Conservation (phyloP, 2,113 vertebrate species). For the Rhinolophus ferrumequinum region DNA sequence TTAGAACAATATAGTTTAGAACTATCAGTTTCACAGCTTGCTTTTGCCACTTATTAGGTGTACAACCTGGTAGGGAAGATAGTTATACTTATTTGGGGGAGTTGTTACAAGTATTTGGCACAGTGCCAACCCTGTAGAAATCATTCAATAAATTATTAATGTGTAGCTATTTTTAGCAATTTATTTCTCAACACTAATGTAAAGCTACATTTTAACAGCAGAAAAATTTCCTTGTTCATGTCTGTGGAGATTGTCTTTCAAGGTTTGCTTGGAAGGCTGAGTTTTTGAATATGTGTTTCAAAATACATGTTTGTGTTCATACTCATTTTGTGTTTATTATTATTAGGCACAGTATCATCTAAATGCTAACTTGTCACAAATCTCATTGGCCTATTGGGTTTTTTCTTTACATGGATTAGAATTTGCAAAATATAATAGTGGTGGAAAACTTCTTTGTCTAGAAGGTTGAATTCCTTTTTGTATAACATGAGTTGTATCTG, state of each 20-base stretch:
- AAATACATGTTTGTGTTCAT: constrained; percentile 15
- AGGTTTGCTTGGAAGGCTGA: constrained; percentile 12
- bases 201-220: constrained; percentile 42
- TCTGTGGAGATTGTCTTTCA: constrained; percentile 19
- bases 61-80: not conserved
- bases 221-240: not conserved
- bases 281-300: constrained; percentile 27
- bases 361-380: not conserved
- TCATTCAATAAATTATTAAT: not conserved
- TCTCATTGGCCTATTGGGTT: not conserved
- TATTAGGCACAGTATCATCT: not conserved
- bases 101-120: not conserved
- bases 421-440: not conserved
- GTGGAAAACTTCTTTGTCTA: not conserved
- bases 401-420: constrained; percentile 29
- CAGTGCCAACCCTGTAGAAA: not conserved
- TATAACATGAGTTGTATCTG: not conserved
- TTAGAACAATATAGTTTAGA: not conserved
- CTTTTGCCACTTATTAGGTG: not conserved
- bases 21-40: not conserved
- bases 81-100: not conserved
- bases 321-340: constrained; percentile 18
- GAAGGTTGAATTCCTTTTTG: not conserved
- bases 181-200: not conserved
- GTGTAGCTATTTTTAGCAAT: not conserved